A percentile compares a stretch with the other conserved stretches of the same genome.
These are phyloP conservation scores for Psittacula cyanocephala DNA, from an alignment of 2,113 vertebrate species.

Conservation along the genomic window DNA sequence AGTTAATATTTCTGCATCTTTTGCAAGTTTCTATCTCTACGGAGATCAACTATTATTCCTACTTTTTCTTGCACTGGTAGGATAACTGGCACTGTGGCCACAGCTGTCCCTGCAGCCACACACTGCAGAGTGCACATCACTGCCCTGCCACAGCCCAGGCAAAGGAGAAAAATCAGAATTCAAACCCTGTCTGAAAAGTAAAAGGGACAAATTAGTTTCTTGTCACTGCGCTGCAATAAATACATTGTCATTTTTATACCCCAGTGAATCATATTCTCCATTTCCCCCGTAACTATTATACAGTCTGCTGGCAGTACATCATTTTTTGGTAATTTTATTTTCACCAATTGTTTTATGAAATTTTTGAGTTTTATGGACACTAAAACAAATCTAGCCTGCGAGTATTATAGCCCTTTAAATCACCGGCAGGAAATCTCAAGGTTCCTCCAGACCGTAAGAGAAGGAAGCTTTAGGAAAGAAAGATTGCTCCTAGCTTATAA, in stretches of 20 bases:
- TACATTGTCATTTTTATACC: constrained; percentile 85
- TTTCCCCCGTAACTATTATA: constrained; percentile 85
- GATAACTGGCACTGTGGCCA: neutral
- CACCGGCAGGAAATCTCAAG: constrained; percentile 97
- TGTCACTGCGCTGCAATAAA: constrained; percentile 81
- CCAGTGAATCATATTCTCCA: constrained; percentile 82
- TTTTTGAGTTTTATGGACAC: constrained; percentile 88
- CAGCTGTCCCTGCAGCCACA: neutral
- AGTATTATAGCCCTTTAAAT: constrained; percentile 96
- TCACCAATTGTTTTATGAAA: constrained; percentile 88
- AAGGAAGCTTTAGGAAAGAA: constrained; percentile 96
- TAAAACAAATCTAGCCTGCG: constrained; percentile 86
- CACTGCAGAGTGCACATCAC: neutral
- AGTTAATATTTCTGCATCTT: neutral
- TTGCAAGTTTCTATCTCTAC: neutral
- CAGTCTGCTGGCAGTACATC: constrained; percentile 85
- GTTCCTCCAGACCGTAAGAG: constrained; percentile 96
- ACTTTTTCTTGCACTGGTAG: neutral
- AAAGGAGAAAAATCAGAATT: constrained; percentile 72
- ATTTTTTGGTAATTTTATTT: constrained; percentile 89
- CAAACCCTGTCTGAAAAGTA: constrained; percentile 80
- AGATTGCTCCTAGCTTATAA: constrained; percentile 97
- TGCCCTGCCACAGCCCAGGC: constrained; percentile 15
- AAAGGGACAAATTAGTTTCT: constrained; percentile 86
- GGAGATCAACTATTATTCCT: neutral